Evolutionary conservation across 2,113 vertebrate genomes (phyloP).

Genomic region (Semnornis frantzii): DNA sequence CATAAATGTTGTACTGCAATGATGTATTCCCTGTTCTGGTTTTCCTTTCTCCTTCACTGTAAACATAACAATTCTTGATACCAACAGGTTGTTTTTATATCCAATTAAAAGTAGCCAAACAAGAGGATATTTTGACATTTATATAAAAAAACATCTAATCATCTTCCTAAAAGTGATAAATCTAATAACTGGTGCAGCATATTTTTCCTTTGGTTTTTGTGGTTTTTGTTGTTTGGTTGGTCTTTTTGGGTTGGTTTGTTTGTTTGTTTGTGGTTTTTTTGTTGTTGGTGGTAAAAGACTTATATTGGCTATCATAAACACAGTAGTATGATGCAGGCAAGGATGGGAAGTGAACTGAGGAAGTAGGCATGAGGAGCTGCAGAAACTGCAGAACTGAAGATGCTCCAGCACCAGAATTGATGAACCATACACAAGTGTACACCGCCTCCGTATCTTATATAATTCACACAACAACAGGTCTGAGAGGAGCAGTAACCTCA

Average conservation of each 20-base stretch:
- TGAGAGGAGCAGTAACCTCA: conserved; percentile 32
- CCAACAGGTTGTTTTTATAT: neutral
- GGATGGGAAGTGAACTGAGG: neutral
- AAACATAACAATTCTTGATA: neutral
- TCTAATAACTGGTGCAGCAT: neutral
- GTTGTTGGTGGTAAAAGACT: neutral
- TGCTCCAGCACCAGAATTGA: neutral
- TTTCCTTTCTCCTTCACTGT: neutral
- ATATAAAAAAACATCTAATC: neutral
- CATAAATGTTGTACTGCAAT: neutral
- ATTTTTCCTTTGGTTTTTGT: neutral
- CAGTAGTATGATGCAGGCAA: neutral
- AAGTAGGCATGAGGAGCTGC: neutral
- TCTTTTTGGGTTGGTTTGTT: too few relatives aligned
- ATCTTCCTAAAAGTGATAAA: neutral
- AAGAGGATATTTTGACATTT: neutral
- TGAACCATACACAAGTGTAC: neutral
- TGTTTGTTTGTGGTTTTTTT: too few relatives aligned
- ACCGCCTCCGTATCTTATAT: neutral
- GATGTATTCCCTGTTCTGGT: neutral
- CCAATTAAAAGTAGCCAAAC: neutral
- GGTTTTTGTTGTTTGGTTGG: too few relatives aligned
- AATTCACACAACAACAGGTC: conserved; percentile 7
- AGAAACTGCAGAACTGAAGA: neutral
- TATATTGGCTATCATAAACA: neutral